These are phyloP conservation scores for Cichlasoma orientale DNA, from an alignment of 2,797 vertebrate genomes.

Conservation along the genomic window DNA sequence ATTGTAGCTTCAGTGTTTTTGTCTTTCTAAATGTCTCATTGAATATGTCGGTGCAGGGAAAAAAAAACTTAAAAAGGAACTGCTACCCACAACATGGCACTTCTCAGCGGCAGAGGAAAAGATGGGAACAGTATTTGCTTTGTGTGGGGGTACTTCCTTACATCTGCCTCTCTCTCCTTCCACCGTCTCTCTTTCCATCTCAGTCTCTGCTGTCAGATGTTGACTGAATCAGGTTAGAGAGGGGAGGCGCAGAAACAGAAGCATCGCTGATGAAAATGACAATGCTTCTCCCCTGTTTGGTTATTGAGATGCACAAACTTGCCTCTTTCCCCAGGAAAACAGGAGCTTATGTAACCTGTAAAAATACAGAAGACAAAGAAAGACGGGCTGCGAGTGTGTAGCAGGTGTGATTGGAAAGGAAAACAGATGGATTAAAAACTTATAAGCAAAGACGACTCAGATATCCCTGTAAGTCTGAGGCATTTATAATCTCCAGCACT, in stretches of 20 bases:
- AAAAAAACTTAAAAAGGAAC: conserved; percentile 15
- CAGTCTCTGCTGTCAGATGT: conserved; percentile 79
- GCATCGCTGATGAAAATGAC: conserved; percentile 76
- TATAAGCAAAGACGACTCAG: conserved; percentile 8
- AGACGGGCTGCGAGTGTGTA: conserved; percentile 3
- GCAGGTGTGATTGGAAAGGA: conserved; percentile 14
- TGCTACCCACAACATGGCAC: conserved; percentile 44
- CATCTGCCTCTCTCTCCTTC: conserved; percentile 50
- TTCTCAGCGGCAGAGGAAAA: conserved; percentile 45
- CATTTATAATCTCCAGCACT: background rate
- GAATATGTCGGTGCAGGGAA: background rate
- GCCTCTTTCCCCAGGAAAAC: conserved; percentile 48
- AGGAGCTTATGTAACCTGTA: conserved; percentile 66
- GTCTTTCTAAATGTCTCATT: background rate
- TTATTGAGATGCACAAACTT: conserved; percentile 65
- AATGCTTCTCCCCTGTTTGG: conserved; percentile 60
- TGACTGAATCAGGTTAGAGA: conserved; percentile 87
- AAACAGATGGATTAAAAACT: conserved; percentile 9
- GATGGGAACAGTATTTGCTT: conserved; percentile 73
- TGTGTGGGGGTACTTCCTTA: conserved; percentile 65
- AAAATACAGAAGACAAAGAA: background rate
- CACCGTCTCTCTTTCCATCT: conserved; percentile 63
- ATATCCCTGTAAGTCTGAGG: conserved; percentile 10
- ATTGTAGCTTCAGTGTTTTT: background rate
- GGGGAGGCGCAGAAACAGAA: conserved; percentile 66